Percentiles rank a stretch among this genome's conserved stretches.
Evolutionary conservation across 2,888 invertebrate species (phyloP).

Genomic region (Meloe dianella): DNA sequence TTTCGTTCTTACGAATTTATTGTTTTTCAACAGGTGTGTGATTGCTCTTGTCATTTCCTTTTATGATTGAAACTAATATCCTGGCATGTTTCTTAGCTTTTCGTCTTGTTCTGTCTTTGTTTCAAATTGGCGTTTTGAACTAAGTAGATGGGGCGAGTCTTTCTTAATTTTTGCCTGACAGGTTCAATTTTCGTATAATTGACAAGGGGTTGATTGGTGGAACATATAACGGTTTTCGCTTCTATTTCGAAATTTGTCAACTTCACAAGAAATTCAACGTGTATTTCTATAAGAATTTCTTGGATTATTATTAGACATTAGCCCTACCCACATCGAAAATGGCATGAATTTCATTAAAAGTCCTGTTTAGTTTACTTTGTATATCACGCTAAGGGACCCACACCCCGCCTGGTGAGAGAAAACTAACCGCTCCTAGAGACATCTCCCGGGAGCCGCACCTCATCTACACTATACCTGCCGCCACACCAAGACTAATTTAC

Average conservation of each 20-base stretch:
- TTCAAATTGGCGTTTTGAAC: not conserved
- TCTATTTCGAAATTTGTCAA: constrained; percentile 3
- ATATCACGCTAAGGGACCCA: constrained; percentile 57
- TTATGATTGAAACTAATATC: constrained; percentile 31
- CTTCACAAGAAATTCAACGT: constrained; percentile 9
- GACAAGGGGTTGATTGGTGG: constrained; percentile 2
- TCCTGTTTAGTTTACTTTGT: constrained; percentile 55
- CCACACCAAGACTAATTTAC: constrained; percentile 49
- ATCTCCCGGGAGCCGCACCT: constrained; percentile 59
- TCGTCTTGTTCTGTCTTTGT: not conserved
- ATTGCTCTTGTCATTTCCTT: constrained; percentile 21
- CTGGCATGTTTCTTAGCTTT: constrained; percentile 23
- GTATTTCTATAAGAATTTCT: constrained; percentile 30
- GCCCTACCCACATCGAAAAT: constrained; percentile 52
- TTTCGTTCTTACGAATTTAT: not conserved
- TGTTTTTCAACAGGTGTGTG: constrained; percentile 28
- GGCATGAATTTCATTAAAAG: constrained; percentile 55
- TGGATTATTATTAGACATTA: constrained; percentile 26
- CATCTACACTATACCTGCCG: constrained; percentile 30
- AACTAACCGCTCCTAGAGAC: constrained; percentile 56
- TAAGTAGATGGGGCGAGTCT: not conserved
- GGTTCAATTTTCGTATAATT: constrained; percentile 8
- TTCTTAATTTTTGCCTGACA: constrained; percentile 7
- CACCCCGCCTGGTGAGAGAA: constrained; percentile 47
- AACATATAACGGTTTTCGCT: not conserved